Conservation (phyloP, 2,888 invertebrate genomes). For the Lumbricus terrestris region DNA sequence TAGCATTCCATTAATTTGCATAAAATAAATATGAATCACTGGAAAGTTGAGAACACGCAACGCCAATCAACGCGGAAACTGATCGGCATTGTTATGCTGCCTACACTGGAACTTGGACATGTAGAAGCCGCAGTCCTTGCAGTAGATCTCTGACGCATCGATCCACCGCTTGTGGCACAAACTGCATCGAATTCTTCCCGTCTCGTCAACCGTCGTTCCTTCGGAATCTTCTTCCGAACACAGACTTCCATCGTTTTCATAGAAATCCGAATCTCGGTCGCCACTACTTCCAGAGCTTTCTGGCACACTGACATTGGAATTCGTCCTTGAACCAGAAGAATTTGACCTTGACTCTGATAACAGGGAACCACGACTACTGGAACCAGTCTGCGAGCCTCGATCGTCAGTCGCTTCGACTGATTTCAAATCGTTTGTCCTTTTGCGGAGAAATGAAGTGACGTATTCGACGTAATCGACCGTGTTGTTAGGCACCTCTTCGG, state of each 20-base stretch:
- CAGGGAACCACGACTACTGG: neutral
- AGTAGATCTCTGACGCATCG: neutral
- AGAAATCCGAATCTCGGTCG: slow-evolving; percentile 6
- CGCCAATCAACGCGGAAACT: neutral
- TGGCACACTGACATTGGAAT: neutral
- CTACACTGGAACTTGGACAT: slow-evolving; percentile 5
- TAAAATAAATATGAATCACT: slow-evolving; percentile 3
- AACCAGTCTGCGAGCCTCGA: neutral
- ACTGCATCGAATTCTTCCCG: neutral
- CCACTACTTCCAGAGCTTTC: neutral
- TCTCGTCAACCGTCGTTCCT: neutral
- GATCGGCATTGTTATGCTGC: neutral
- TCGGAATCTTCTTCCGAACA: slow-evolving; percentile 8
- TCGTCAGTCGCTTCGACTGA: neutral
- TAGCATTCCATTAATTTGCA: neutral
- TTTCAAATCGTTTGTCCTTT: neutral
- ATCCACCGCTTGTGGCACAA: slow-evolving; percentile 7
- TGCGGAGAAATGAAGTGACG: neutral
- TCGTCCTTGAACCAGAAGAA: neutral
- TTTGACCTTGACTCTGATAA: neutral
- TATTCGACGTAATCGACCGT: neutral
- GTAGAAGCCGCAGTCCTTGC: slow-evolving; percentile 4
- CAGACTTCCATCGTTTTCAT: neutral
- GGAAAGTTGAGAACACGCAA: neutral
- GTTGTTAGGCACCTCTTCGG: neutral